phyloP scores from a whole-genome alignment of 2,797 vertebrate genomes.

The Phrynocephalus guinanensis region DNA sequence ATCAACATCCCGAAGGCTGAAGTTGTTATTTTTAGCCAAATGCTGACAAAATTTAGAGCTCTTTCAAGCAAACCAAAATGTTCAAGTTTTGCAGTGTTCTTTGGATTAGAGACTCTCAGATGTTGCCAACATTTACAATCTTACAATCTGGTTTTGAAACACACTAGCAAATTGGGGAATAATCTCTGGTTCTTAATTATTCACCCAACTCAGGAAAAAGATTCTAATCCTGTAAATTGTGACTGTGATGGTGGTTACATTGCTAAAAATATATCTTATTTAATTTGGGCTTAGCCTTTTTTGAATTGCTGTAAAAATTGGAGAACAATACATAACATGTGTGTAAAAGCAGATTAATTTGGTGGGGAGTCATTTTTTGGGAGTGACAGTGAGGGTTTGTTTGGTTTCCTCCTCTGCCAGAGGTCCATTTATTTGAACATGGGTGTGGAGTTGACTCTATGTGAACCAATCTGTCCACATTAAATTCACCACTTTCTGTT shows the following conservation, averaged over 20 bases:
- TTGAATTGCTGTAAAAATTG: too few species aligned
- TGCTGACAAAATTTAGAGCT: background rate
- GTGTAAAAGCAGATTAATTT: too few species aligned
- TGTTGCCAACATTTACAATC: background rate
- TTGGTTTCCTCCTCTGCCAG: too few species aligned
- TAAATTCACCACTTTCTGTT: too few species aligned
- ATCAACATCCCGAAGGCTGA: background rate
- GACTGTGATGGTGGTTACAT: background rate
- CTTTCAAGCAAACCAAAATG: background rate
- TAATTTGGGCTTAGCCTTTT: too few species aligned
- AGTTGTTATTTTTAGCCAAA: constrained; percentile 13
- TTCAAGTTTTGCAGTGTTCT: background rate
- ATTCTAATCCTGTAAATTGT: background rate
- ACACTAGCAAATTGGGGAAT: background rate
- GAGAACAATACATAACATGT: too few species aligned
- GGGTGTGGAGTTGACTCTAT: too few species aligned
- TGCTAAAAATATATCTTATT: too few species aligned
- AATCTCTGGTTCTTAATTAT: background rate
- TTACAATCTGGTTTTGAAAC: background rate
- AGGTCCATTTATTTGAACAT: too few species aligned
- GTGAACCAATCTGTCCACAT: too few species aligned
- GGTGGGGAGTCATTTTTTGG: too few species aligned
- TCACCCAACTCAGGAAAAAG: background rate
- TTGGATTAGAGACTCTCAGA: background rate
- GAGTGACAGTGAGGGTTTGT: too few species aligned